A percentile compares a stretch with the other conserved stretches of the same genome.
Evolutionary conservation across 2,888 invertebrate genomes (phyloP).

Genomic region (Lochmaea crataegi): DNA sequence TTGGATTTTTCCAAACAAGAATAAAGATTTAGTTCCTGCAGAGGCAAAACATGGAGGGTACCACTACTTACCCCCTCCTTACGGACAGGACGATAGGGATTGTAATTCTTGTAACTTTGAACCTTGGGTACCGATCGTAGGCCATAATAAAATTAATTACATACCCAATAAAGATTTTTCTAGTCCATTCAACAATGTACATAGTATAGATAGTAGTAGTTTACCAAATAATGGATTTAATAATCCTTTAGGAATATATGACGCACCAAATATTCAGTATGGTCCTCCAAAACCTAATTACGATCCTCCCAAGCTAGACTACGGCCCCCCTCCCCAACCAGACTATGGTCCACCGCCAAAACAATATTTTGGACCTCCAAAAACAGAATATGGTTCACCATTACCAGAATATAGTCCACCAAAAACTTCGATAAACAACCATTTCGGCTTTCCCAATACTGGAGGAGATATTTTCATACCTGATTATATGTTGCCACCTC

Average conservation of each 20-base stretch:
- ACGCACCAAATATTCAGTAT: slow-evolving; percentile 26
- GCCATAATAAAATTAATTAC: slow-evolving; percentile 56
- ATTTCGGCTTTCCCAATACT: slow-evolving; percentile 49
- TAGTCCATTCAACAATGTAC: slow-evolving; percentile 40
- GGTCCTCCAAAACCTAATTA: slow-evolving; percentile 23
- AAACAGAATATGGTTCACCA: slow-evolving; percentile 23
- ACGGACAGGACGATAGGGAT: slow-evolving; percentile 59
- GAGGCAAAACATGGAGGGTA: slow-evolving; percentile 44
- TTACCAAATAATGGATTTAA: slow-evolving; percentile 29
- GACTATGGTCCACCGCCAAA: slow-evolving; percentile 46
- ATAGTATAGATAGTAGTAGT: slow-evolving; percentile 33
- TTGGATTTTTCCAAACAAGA: slow-evolving; percentile 64
- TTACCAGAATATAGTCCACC: slow-evolving; percentile 44
- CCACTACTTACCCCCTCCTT: slow-evolving; percentile 53
- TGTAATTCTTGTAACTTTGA: slow-evolving; percentile 84
- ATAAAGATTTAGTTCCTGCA: slow-evolving; percentile 47
- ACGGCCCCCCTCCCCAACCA: slow-evolving; percentile 37
- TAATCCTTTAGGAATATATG: neutral
- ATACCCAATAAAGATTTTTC: slow-evolving; percentile 48
- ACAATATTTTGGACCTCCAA: slow-evolving; percentile 47
- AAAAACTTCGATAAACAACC: slow-evolving; percentile 46
- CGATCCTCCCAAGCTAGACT: no score
- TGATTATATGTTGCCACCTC: slow-evolving; percentile 41
- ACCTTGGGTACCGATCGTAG: slow-evolving; percentile 82
- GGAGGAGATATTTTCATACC: slow-evolving; percentile 31